These are phyloP conservation scores for Piprites chloris DNA, from an alignment of 2,113 vertebrate genomes.

Conservation along the genomic window DNA sequence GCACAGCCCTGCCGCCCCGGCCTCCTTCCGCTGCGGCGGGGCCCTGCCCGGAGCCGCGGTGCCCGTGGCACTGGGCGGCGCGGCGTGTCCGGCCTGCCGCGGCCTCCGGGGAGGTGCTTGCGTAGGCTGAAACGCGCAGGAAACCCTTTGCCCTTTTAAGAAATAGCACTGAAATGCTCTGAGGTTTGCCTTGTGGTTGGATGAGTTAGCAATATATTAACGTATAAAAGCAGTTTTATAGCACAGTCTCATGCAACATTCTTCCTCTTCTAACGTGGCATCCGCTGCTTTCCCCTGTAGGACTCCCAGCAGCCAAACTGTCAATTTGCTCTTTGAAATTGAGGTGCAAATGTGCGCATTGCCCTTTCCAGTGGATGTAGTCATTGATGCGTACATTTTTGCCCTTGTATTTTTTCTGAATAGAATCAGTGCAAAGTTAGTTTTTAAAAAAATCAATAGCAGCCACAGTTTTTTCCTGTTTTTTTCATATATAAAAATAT, in stretches of 20 bases:
- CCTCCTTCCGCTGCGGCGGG: accelerated
- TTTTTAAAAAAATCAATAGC: accelerated
- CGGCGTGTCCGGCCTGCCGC: not conserved
- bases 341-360: accelerated
- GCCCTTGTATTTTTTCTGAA: too few relatives aligned
- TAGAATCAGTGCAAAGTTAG: not conserved
- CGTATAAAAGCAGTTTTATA: accelerated
- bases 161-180: accelerated
- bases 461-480: not conserved
- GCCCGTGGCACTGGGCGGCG: accelerated
- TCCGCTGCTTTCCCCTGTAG: accelerated
- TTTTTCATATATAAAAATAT: too few relatives aligned
- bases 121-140: accelerated
- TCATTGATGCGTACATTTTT: accelerated
- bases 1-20: accelerated
- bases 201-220: accelerated
- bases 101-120: not conserved
- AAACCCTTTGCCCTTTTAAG: too few relatives aligned
- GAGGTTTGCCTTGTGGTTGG: not conserved
- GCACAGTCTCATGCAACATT: accelerated
- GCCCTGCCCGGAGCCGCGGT: accelerated
- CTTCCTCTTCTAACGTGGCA: accelerated
- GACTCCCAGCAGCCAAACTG: accelerated
- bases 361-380: accelerated
- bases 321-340: accelerated